Conservation (phyloP, 2,113 vertebrate species). For the Gracilinanus agilis region DNA sequence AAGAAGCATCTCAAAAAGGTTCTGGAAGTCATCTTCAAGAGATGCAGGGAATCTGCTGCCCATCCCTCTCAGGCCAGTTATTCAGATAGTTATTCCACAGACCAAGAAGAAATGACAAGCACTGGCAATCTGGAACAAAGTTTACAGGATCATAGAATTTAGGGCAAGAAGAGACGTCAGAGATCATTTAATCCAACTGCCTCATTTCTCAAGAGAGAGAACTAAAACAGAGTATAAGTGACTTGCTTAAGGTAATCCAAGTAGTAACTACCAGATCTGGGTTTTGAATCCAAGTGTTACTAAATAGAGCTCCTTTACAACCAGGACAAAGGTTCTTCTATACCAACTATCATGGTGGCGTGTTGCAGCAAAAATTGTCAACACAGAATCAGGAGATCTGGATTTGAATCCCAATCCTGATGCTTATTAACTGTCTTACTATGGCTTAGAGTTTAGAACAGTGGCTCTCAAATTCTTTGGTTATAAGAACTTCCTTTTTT, state of each 20-base stretch:
- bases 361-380: background rate
- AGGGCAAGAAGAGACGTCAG: slow-evolving; percentile 18
- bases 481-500: background rate
- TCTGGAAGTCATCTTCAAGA: slow-evolving; percentile 47
- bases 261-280: background rate
- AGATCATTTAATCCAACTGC: background rate
- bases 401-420: background rate
- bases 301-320: background rate
- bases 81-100: slow-evolving; percentile 21
- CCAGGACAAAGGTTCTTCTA: background rate
- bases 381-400: background rate
- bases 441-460: background rate
- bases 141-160: too few relatives aligned
- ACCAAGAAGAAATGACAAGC: slow-evolving; percentile 70
- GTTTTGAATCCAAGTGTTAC: background rate
- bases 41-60: slow-evolving; percentile 32
- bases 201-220: background rate
- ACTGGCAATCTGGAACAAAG: too few relatives aligned
- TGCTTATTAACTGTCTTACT: background rate
- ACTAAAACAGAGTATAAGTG: background rate
- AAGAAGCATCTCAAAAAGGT: slow-evolving; percentile 74
- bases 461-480: background rate
- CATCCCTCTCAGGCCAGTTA: slow-evolving; percentile 53
- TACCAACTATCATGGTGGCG: background rate
- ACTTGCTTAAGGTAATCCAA: background rate